These are phyloP conservation scores for Diphyllodes magnificus DNA, from an alignment of 2,113 vertebrate species.

Conservation along the genomic window DNA sequence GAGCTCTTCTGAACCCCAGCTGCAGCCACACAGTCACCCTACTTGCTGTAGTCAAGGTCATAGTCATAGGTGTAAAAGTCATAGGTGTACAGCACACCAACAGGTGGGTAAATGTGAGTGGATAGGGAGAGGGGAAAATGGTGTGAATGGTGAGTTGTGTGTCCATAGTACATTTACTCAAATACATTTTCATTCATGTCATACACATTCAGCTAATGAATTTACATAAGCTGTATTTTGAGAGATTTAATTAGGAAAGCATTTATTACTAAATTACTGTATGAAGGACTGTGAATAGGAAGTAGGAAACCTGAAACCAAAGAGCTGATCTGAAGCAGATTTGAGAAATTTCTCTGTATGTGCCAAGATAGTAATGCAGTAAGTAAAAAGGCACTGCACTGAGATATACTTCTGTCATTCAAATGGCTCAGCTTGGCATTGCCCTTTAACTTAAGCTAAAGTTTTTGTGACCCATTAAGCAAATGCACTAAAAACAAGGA, in stretches of 20 bases:
- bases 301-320: background rate
- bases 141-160: background rate
- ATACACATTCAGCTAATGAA: background rate
- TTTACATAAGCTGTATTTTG: background rate
- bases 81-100: background rate
- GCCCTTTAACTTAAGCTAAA: background rate
- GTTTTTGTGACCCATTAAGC: background rate
- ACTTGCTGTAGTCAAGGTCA: too few relatives aligned
- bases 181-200: background rate
- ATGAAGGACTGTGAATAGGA: background rate
- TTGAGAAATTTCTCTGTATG: background rate
- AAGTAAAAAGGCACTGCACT: background rate
- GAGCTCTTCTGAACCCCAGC: background rate
- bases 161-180: background rate
- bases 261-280: background rate
- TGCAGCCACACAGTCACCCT: background rate
- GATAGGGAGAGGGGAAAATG: accelerated
- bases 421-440: background rate
- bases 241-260: background rate
- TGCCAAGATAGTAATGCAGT: background rate
- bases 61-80: background rate
- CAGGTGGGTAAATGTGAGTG: background rate
- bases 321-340: background rate
- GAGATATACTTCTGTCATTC: background rate
- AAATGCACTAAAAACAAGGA: background rate